Evolutionary conservation across 2,113 vertebrate species (phyloP).

Genomic region (Sapajus apella): DNA sequence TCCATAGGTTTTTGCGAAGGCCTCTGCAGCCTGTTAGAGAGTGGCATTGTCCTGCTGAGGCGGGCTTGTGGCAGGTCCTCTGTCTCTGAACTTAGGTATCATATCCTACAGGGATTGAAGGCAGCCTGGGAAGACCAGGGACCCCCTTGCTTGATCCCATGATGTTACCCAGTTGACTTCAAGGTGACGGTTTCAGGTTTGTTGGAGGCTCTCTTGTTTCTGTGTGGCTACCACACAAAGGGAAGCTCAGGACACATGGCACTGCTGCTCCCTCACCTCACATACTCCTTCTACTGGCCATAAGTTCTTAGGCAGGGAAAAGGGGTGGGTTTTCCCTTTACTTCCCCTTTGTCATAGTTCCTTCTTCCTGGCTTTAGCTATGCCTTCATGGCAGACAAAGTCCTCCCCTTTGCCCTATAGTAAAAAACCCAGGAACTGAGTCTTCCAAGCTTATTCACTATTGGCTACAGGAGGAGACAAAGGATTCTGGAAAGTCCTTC

Average conservation of each 20-base stretch:
- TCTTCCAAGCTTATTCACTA: conserved; percentile 12
- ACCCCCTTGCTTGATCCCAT: neutral
- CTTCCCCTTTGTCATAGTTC: neutral
- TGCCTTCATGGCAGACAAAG: neutral
- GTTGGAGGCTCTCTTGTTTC: neutral
- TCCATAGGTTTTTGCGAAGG: neutral
- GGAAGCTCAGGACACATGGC: neutral
- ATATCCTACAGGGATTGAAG: neutral
- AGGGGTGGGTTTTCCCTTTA: neutral
- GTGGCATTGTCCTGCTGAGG: neutral
- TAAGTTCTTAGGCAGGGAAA: neutral
- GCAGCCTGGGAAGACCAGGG: neutral
- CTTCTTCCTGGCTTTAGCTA: neutral
- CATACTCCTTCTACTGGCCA: neutral
- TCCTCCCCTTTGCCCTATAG: neutral
- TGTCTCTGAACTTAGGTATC: neutral
- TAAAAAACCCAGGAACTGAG: neutral
- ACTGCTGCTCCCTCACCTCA: neutral
- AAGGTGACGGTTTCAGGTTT: neutral
- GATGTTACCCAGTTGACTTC: neutral
- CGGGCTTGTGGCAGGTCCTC: neutral
- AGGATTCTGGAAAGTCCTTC: neutral
- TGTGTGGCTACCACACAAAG: neutral
- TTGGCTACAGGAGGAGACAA: neutral
- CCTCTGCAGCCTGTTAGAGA: neutral